Conservation (phyloP, 1,140 invertebrate species). For the Zophobas atratus region DNA sequence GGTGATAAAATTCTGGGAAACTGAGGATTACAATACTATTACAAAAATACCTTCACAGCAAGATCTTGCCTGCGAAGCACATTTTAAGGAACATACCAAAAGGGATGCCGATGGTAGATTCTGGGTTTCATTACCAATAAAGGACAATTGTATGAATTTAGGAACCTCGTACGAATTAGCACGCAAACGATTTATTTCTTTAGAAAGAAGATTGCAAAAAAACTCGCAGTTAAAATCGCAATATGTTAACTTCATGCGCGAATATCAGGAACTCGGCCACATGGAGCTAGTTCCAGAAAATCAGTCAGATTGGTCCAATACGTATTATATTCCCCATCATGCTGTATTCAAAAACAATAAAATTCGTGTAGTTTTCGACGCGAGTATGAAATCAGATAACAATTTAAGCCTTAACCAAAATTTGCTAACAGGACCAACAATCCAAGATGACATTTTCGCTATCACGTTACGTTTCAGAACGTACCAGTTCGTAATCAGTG, state of each 20-base stretch:
- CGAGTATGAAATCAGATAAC: conserved; percentile 57
- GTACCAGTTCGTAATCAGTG: conserved; percentile 63
- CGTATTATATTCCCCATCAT: conserved; percentile 68
- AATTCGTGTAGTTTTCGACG: conserved; percentile 66
- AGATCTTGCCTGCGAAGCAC: no score
- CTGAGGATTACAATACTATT: no score
- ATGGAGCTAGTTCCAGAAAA: conserved; percentile 45
- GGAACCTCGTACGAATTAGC: neutral
- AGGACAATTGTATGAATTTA: no score
- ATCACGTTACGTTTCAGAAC: conserved; percentile 67
- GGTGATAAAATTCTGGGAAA: no score
- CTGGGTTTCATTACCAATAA: no score
- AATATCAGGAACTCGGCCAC: conserved; percentile 43
- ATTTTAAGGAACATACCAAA: no score
- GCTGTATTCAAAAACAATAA: conserved; percentile 63
- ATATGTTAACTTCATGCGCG: conserved; percentile 44
- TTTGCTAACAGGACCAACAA: conserved; percentile 55
- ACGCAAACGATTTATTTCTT: neutral
- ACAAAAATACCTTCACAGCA: no score
- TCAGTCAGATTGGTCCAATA: neutral
- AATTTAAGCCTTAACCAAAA: conserved; percentile 58
- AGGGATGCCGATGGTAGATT: no score
- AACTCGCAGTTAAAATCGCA: conserved; percentile 37
- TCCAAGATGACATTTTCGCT: conserved; percentile 57
- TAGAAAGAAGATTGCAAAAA: conserved; percentile 25